Percentiles rank a stretch among this genome's conserved stretches.
These are phyloP conservation scores for Ennomos erosarius DNA, from an alignment of 2,888 invertebrate genomes.

Conservation along the genomic window DNA sequence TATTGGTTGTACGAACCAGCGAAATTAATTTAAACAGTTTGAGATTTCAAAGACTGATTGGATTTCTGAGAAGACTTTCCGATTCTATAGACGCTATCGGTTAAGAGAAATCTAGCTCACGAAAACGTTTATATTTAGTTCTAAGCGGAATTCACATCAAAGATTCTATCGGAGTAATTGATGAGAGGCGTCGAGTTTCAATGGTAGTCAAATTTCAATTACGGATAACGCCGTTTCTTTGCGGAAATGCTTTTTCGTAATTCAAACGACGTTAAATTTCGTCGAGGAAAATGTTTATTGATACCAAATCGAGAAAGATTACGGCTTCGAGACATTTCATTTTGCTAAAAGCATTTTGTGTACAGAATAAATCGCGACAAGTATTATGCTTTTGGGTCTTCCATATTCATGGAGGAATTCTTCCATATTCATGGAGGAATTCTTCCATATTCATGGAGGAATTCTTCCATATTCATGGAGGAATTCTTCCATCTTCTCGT, in stretches of 20 bases:
- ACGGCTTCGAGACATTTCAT: conserved; percentile 24
- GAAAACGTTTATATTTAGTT: conserved; percentile 36
- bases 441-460: too few relatives aligned
- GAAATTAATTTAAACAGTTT: conserved; percentile 44
- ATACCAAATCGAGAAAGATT: conserved; percentile 29
- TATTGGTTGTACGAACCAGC: conserved; percentile 53
- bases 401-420: too few relatives aligned
- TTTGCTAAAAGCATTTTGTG: conserved; percentile 23
- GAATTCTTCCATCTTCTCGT: background rate
- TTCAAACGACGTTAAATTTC: conserved; percentile 32
- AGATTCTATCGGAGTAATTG: conserved; percentile 40
- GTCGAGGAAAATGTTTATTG: conserved; percentile 28
- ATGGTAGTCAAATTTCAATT: conserved; percentile 41
- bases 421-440: too few relatives aligned
- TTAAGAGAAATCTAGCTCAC: conserved; percentile 27
- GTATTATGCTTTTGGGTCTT: too few relatives aligned
- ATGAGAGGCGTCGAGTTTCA: conserved; percentile 36
- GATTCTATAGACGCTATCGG: conserved; percentile 33
- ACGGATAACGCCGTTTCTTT: conserved; percentile 31
- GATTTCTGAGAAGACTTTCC: conserved; percentile 31
- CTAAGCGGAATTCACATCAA: conserved; percentile 34
- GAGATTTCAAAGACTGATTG: conserved; percentile 32
- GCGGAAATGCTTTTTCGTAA: conserved; percentile 27
- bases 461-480: too few relatives aligned
- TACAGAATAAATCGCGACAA: too few relatives aligned